Evolutionary conservation across 1,140 invertebrate species (phyloP), one percentile per base, ranked within the genome.

Genomic region (Diplogasteroides magnus): DNA sequence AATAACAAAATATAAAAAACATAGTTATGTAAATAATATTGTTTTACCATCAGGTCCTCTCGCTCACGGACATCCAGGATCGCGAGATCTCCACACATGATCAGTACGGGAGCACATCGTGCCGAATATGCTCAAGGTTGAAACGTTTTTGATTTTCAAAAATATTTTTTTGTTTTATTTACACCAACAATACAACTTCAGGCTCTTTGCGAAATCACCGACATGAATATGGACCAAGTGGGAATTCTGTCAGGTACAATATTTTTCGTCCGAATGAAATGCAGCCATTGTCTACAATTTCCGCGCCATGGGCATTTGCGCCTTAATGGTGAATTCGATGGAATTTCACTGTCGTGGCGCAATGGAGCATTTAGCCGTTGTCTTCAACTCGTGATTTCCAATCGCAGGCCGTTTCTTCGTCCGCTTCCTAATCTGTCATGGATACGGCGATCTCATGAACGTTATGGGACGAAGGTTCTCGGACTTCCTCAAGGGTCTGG

Each of bases 381-480:
- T n/a, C n/a, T n/a, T n/a, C n/a, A n/a, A n/a, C n/a, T n/a, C n/a
- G n/a, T n/a, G n/a, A n/a, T n/a, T n/a, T n/a, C n/a, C n/a, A n/a
- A n/a, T n/a, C 23, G 3, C 28, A 60, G 59, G 59, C 3, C 27
- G 69, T 26, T 71, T 65, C 63, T 71, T 71, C 28, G 69, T 71
- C 31, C 69, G 64, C 32, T 71, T 71, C 25, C 32, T 71, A 56
- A 64, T 71, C 48, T 56, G 57, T 15, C 56, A 71, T 57, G 69
- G 69, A 11, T 71, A 71, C 61, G 64, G 64, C 37, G 69, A 71
- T 57, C 48, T 71, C 48, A 71, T 71, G 69, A 63, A 66, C 31
- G 69, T 71, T 15, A 71, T 71, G 69, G 69, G 69, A 64, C 31
- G 69, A 61, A 32, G 63, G 59, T 71, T 71, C 31, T 65, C 62